Conservation (phyloP, 2,113 vertebrate species). For the Hipposideros armiger region DNA sequence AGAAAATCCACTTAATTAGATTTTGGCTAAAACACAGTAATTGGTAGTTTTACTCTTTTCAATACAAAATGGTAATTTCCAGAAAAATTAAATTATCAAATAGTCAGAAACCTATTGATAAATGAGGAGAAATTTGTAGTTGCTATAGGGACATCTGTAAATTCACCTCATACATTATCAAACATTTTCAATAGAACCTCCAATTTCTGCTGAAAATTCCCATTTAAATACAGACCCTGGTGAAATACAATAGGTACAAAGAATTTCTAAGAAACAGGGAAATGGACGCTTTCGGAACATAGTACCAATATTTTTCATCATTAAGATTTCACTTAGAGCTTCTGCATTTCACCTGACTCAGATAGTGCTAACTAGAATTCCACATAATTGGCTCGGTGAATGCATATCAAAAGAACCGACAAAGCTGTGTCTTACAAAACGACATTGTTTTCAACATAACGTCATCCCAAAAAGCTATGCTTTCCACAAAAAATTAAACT, state of each 20-base stretch:
- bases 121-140: background rate
- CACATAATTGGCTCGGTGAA: background rate
- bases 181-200: constrained; percentile 1
- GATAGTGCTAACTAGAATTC: background rate
- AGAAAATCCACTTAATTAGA: constrained; percentile 31
- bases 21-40: background rate
- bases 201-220: constrained; percentile 26
- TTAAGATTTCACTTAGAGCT: background rate
- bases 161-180: constrained; percentile 36
- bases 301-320: background rate
- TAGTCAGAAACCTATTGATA: background rate
- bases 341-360: background rate
- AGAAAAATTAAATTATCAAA: constrained; percentile 45
- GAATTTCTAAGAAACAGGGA: constrained; percentile 33
- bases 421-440: background rate
- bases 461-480: background rate
- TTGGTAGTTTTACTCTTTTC: background rate
- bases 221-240: constrained; percentile 29
- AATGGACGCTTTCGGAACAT: background rate
- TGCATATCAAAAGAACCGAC: background rate
- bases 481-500: constrained; percentile 15
- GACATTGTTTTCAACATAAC: background rate
- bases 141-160: background rate
- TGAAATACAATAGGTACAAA: background rate
- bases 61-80: constrained; percentile 1